Evolutionary conservation across 2,113 vertebrate species (phyloP).

Genomic region (Xiphophorus maculatus): DNA sequence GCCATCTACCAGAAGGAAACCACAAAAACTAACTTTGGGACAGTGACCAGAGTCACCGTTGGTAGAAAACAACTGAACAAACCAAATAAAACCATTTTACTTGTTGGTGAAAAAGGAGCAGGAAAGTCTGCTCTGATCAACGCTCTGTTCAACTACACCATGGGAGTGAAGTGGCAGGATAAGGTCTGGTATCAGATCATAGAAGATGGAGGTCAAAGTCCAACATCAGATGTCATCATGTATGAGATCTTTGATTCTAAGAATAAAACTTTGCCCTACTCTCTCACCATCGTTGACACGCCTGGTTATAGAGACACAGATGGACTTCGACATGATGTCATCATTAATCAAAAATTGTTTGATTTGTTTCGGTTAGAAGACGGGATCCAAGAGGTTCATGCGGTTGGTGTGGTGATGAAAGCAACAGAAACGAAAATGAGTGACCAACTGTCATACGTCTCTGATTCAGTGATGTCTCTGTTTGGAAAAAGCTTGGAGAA

Average conservation of each 20-base stretch:
- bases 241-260: background rate
- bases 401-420: background rate
- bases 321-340: background rate
- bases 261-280: background rate
- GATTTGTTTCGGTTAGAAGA: slow-evolving; percentile 2
- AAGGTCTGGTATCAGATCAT: background rate
- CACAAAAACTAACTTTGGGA: background rate
- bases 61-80: background rate
- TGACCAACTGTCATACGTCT: background rate
- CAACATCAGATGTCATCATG: background rate
- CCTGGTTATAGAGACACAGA: slow-evolving; percentile 1
- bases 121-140: background rate
- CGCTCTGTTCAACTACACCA: background rate
- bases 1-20: background rate
- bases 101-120: background rate
- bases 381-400: background rate
- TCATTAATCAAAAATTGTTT: background rate
- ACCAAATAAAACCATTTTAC: background rate
- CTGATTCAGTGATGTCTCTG: background rate
- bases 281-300: slow-evolving; percentile 2
- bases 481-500: background rate
- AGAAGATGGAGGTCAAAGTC: background rate
- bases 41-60: background rate
- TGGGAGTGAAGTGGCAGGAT: background rate
- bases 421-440: background rate